phyloP scores from a whole-genome alignment of 2,113 vertebrate species.

The Tetrax tetrax region DNA sequence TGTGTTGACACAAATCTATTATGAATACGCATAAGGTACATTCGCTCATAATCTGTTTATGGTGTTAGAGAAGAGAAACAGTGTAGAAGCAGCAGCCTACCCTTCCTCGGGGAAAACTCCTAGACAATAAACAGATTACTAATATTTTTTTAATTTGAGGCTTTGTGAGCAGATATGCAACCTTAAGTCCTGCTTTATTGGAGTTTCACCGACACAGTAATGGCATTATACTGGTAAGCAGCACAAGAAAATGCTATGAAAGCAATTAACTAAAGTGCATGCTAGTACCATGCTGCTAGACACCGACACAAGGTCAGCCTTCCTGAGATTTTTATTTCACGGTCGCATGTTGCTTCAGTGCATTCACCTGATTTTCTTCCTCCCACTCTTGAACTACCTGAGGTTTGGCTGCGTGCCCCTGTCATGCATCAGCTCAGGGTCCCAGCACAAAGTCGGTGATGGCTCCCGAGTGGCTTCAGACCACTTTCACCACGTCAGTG shows the following conservation, averaged over 20 bases:
- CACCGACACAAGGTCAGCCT: background rate
- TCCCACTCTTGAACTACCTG: background rate
- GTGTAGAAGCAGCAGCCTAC: background rate
- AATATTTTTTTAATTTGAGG: slow-evolving; percentile 22
- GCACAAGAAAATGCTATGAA: background rate
- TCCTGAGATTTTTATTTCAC: background rate
- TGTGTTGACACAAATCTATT: background rate
- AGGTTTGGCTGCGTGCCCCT: background rate
- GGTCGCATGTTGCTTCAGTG: background rate
- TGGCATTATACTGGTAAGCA: background rate
- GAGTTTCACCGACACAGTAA: background rate
- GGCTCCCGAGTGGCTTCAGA: background rate
- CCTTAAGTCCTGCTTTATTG: background rate
- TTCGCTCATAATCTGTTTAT: background rate
- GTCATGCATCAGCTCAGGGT: background rate
- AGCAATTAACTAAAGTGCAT: background rate
- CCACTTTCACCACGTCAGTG: background rate
- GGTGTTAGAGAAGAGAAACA: background rate
- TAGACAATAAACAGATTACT: background rate
- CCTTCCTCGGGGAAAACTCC: slow-evolving; percentile 11
- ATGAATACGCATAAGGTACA: background rate
- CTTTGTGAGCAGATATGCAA: background rate
- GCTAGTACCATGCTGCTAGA: background rate
- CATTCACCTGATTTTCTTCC: background rate
- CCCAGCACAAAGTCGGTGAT: background rate